Evolutionary conservation across 2,888 invertebrate genomes (phyloP), one percentile per base, ranked within the genome.

Genomic region (Drosophila kambysellisi): DNA sequence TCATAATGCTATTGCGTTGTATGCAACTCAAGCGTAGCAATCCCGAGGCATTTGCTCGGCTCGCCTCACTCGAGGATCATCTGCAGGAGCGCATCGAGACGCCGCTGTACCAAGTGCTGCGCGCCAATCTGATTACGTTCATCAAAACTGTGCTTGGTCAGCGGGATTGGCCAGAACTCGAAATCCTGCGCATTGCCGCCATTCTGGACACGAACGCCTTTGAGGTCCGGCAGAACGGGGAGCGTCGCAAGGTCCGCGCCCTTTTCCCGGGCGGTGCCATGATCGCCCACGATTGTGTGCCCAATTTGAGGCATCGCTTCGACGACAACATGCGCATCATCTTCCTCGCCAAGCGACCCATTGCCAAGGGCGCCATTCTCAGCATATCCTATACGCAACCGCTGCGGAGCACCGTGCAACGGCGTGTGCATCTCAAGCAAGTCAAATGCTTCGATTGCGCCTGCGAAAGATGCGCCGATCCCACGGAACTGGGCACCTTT

Each of bases 161-260:
- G 62, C 81, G 82, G 2, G 93, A 94, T 1, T 94, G 94, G 82
- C 93, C 94, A 63, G 95, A 95, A 79, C 93, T 94, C 76, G 95
- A 95, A 9, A 95, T 95, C 85, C 89, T 95, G 65, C 95, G 94
- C 88, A 94, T 94, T 65, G 95, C 96, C 17, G 96, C 95, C n/a
- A 95, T 96, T 83, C 94, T 96, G 79, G 96, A 96, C 83, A 96
- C 96, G 2, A 96, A 96, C 85, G 92, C 95, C 0, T 96, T 96
- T 88, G 96, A 96, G 83, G 94, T 96, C 3, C 94, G 95, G 32
- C 94, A 94, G 65, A 77, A 82, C 54, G 41, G 66, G 0, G 83
- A 77, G 29, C 82, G 93, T 5, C 93, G 94, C 39, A 95, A 94
- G 81, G 93, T 95, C 32, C 93, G 96, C 70, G 95, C 95, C 57